Evolutionary conservation across 2,888 invertebrate species (phyloP).

Genomic region (Cheiracanthium punctorium): DNA sequence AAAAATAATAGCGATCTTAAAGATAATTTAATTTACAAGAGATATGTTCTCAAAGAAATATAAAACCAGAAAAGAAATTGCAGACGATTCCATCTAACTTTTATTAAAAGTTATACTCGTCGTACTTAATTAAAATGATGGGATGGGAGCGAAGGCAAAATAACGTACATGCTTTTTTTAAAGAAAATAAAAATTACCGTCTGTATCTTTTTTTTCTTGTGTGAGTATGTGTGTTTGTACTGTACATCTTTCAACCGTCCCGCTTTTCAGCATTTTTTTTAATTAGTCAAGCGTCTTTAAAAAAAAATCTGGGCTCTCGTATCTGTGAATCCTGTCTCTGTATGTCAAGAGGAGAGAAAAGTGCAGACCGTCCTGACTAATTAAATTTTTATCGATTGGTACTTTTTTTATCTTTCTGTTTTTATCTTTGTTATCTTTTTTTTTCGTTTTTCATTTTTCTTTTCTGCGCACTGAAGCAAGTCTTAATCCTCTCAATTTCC

Average conservation of each 20-base stretch:
- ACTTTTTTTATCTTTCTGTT: slow-evolving; percentile 11
- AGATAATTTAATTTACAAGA: background rate
- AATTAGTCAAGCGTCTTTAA: slow-evolving; percentile 36
- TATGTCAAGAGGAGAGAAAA: slow-evolving; percentile 14
- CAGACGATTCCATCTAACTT: too few species aligned
- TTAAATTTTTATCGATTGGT: slow-evolving; percentile 68
- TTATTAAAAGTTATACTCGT: background rate
- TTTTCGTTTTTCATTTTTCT: background rate
- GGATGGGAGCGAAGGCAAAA: background rate
- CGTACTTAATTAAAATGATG: slow-evolving; percentile 19
- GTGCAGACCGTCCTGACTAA: slow-evolving; percentile 29
- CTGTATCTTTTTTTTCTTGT: background rate
- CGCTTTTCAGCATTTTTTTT: slow-evolving; percentile 23
- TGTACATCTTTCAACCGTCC: background rate
- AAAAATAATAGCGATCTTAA: background rate
- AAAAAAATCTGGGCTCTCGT: slow-evolving; percentile 22
- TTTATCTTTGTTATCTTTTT: too few species aligned
- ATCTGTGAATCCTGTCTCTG: slow-evolving; percentile 18
- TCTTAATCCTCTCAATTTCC: slow-evolving; percentile 55
- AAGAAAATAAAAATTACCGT: background rate
- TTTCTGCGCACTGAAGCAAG: background rate
- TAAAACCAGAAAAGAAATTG: background rate
- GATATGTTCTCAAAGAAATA: background rate
- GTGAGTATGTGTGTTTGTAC: background rate
- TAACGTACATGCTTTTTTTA: background rate